Conservation (phyloP, 2,888 invertebrate genomes). For the Nasonovia ribisnigri region DNA sequence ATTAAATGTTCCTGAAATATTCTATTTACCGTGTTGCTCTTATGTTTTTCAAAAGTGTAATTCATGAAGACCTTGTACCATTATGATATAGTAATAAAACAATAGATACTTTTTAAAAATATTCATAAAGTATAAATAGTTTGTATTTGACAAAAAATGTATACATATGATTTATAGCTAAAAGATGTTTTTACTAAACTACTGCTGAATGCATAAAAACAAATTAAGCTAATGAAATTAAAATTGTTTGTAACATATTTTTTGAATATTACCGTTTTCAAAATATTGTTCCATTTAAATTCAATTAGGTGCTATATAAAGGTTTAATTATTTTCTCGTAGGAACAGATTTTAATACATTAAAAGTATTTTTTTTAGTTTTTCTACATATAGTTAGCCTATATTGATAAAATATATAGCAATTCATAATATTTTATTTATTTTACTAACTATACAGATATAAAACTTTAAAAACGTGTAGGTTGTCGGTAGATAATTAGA, state of each 20-base stretch:
- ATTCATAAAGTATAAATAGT: neutral
- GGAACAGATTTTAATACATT: neutral
- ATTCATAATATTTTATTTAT: neutral
- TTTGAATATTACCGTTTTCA: neutral
- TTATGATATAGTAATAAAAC: neutral
- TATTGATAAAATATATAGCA: neutral
- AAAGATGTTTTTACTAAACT: neutral
- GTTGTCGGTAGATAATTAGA: neutral
- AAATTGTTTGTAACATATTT: neutral
- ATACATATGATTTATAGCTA: neutral
- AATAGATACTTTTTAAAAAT: neutral
- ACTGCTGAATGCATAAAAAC: neutral
- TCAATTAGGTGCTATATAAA: neutral
- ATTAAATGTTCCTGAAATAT: neutral
- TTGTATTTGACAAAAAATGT: neutral
- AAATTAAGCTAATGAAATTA: neutral
- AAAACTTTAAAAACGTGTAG: neutral
- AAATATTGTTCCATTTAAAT: neutral
- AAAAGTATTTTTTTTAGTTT: neutral
- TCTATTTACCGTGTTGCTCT: neutral
- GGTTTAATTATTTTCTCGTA: neutral
- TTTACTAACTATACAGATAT: neutral
- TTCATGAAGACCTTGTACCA: neutral
- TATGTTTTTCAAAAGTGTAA: neutral
- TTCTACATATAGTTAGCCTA: neutral